Percentiles rank a stretch among this genome's conserved stretches.
These are phyloP conservation scores for Radopholus similis DNA, from an alignment of 1,140 invertebrate genomes.

Conservation along the genomic window DNA sequence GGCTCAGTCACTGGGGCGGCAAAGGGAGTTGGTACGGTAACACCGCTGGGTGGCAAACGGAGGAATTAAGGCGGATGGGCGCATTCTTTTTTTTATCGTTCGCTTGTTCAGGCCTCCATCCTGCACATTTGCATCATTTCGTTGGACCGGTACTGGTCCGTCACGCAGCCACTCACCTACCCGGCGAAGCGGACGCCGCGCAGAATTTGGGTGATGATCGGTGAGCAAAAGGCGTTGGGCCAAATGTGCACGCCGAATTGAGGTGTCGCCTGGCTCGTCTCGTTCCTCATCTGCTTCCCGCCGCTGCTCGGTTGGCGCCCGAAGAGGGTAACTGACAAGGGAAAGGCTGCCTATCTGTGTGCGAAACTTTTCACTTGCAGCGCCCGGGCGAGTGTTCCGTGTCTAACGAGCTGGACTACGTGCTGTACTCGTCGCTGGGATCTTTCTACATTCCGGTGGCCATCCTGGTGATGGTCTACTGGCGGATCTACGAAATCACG, in stretches of 20 bases:
- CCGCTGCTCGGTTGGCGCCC: conserved; percentile 84
- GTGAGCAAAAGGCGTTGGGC: conserved; percentile 52
- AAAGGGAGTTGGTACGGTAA: too few species aligned
- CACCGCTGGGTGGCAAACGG: too few species aligned
- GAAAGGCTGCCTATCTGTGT: too few species aligned
- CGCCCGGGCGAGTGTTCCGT: conserved; percentile 58
- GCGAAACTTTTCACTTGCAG: not conserved
- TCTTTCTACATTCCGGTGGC: conserved; percentile 65
- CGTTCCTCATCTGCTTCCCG: conserved; percentile 88
- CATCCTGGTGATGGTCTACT: conserved; percentile 64
- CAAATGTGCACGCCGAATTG: conserved; percentile 65
- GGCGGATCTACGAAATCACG: conserved; percentile 62
- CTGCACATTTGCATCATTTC: conserved; percentile 67
- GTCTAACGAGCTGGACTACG: conserved; percentile 63
- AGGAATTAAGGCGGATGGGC: too few species aligned
- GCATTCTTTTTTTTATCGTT: not conserved
- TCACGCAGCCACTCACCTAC: conserved; percentile 67
- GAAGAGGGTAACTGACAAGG: too few species aligned
- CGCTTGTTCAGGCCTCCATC: conserved; percentile 63
- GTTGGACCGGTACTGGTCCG: conserved; percentile 64
- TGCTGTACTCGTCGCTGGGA: conserved; percentile 62
- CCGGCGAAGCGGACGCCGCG: conserved; percentile 66
- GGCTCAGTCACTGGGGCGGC: too few species aligned
- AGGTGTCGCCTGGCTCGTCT: conserved; percentile 81
- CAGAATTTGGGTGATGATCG: conserved; percentile 65